Evolutionary conservation across 2,113 vertebrate species (phyloP).

Genomic region (Oreochromis niloticus): DNA sequence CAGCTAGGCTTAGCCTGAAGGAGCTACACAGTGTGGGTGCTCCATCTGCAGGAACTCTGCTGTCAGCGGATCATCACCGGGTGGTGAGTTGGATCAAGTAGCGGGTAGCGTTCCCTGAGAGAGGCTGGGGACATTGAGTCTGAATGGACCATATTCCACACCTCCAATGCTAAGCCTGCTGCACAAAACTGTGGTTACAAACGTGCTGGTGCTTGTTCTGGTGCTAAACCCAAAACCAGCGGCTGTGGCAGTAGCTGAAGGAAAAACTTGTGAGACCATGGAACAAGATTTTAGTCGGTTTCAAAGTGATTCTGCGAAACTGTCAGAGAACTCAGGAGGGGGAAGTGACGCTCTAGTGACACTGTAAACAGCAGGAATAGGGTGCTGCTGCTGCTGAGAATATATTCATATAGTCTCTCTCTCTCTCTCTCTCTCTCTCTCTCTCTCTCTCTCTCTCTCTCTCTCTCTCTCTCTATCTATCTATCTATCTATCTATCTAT

Average conservation of each 20-base stretch:
- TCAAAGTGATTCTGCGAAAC: too few relatives aligned
- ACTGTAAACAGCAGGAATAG: neutral
- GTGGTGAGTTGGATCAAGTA: neutral
- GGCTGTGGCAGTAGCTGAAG: too few relatives aligned
- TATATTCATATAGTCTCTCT: neutral
- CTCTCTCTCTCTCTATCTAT: too few relatives aligned
- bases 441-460: too few relatives aligned
- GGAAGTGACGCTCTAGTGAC: rapidly evolving
- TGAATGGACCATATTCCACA: neutral
- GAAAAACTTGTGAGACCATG: too few relatives aligned
- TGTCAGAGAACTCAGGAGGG: neutral
- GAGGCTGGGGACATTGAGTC: neutral
- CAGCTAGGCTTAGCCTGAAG: rapidly evolving
- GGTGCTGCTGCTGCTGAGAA: neutral
- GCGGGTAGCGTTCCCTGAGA: neutral
- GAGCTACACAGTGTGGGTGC: neutral
- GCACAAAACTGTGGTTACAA: neutral
- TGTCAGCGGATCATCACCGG: neutral
- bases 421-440: too few relatives aligned
- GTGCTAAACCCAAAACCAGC: neutral
- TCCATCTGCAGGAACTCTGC: neutral
- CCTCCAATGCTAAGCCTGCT: neutral
- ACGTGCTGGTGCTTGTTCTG: neutral
- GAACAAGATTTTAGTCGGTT: too few relatives aligned
- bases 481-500: too few relatives aligned